Conservation (phyloP, 2,113 vertebrate genomes). For the Nerophis lumbriciformis region DNA sequence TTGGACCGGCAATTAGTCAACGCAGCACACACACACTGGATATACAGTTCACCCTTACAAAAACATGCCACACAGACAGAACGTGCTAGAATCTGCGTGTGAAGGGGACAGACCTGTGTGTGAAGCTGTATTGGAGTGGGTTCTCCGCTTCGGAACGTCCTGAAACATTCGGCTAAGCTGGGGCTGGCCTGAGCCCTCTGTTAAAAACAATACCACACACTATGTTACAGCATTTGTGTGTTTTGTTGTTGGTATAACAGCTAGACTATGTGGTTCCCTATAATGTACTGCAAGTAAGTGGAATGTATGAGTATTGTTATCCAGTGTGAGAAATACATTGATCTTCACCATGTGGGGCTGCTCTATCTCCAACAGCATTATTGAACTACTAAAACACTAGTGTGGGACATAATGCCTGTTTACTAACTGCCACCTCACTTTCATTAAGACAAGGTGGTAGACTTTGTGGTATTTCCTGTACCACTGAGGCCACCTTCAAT, state of each 20-base stretch:
- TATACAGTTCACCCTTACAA: constrained; percentile 69
- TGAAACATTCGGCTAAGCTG: constrained; percentile 95
- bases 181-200: constrained; percentile 99
- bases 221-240: constrained; percentile 64
- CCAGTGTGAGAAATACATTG: constrained; percentile 42
- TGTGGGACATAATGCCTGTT: constrained; percentile 3
- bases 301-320: constrained; percentile 35
- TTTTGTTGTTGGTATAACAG: constrained; percentile 28
- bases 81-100: constrained; percentile 69
- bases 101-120: constrained; percentile 91
- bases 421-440: constrained; percentile 11
- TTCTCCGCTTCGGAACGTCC: constrained; percentile 97
- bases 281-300: constrained; percentile 36
- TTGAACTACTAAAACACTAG: constrained; percentile 9
- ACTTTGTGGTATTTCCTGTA: constrained; percentile 29
- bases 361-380: constrained; percentile 27
- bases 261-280: constrained; percentile 42
- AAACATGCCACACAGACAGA: constrained; percentile 72
- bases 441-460: constrained; percentile 17
- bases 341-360: constrained; percentile 40
- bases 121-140: constrained; percentile 91
- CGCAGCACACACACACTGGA: constrained; percentile 42
- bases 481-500: constrained; percentile 52
- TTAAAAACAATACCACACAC: constrained; percentile 83
- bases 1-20: constrained; percentile 47